Base-by-base conservation (phyloP, 2,888 invertebrate genomes). In the Micoletzkya japonica region DNA sequence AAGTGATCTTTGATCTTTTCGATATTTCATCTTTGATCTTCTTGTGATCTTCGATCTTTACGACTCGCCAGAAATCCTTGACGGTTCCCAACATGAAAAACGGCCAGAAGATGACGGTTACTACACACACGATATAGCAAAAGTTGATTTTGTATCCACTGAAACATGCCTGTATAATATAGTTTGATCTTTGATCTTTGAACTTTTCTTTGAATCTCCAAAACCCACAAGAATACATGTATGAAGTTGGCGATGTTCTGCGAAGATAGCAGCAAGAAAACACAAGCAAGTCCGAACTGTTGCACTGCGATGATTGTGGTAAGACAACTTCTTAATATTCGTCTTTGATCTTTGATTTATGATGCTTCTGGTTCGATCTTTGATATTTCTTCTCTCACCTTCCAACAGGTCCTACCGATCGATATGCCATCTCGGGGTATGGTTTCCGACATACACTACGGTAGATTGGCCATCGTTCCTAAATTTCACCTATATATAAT, bases 381-480 rank as follows among this genome's bases (percentile, higher is more conserved):
- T n/a, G n/a, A n/a, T n/a, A n/a, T n/a, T n/a, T n/a, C n/a, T n/a
- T n/a, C n/a, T 17, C 34, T 24, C 59, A 64, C 37, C 30, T 44
- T 17, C 74, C 75, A 66, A 67, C 72, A 44, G 61, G 58, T 26
- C 79, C 79, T 0, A 77, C 57, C 2, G 77, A 76, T 28, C 79
- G 61, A 58, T 74, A 75, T 0, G 77, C 79, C 76, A 79, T 79
- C 60, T 77, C 79, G 0, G 76, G 77, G 50, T 79, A 79, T 6
- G 79, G 79, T 10, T 76, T 73, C 4, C 77, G 72, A 52, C 77
- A 78, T 24, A 74, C 74, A 20, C 61, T 69, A 20, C 72, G 74
- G 70, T 79, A 79, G 66, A 76, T 74, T 1, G 76, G 70, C 79
- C 79, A 79, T 28, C 77, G 72, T 10, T 57, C 67, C 72, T 76